Percentiles rank a stretch among this genome's conserved stretches.
Evolutionary conservation across 2,113 vertebrate genomes (phyloP).

Genomic region (Psephotus haematonotus): DNA sequence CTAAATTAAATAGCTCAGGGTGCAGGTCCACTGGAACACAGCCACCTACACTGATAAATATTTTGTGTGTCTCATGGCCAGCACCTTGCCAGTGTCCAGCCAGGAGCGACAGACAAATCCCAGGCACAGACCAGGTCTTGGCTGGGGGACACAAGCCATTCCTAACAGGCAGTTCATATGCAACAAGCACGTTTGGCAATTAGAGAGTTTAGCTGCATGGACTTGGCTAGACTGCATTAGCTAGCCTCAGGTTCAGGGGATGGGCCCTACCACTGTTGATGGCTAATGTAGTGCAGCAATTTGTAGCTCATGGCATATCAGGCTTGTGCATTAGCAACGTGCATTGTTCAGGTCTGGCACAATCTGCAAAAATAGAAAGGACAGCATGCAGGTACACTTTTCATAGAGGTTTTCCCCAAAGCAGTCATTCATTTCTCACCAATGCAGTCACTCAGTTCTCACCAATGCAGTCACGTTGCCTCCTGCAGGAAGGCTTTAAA

Average conservation of each 20-base stretch:
- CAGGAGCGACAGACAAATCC: not conserved
- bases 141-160: not conserved
- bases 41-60: not conserved
- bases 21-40: not conserved
- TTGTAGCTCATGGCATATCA: too few relatives aligned
- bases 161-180: not conserved
- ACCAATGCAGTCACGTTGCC: not conserved
- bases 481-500: not conserved
- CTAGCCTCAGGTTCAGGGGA: not conserved
- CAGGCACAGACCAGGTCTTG: not conserved
- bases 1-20: not conserved
- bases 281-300: not conserved
- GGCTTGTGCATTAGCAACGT: not conserved
- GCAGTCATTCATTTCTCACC: not conserved
- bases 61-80: not conserved
- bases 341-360: rapidly evolving
- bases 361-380: not conserved
- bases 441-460: not conserved
- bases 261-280: not conserved
- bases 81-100: not conserved
- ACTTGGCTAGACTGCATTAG: not conserved
- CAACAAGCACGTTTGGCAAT: not conserved
- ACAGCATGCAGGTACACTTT: not conserved
- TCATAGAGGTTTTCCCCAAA: not conserved
- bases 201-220: not conserved